phyloP scores from a whole-genome alignment of 1,140 invertebrate species.

The Vollenhovia emeryi region DNA sequence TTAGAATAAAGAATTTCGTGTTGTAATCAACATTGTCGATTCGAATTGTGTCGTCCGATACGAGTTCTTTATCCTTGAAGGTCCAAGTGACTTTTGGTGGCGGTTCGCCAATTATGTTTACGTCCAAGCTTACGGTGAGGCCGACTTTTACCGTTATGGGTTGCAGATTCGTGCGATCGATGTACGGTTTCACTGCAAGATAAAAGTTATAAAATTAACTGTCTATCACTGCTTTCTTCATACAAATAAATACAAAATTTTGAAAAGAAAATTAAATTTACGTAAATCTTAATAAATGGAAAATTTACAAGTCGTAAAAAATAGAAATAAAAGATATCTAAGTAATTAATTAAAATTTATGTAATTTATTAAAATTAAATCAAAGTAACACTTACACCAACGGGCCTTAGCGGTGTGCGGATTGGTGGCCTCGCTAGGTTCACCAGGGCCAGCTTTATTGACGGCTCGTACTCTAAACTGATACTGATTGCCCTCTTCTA shows the following conservation, averaged over 20 bases:
- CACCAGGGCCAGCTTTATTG: slow-evolving; percentile 98
- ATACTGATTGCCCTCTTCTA: slow-evolving; percentile 97
- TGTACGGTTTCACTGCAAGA: slow-evolving; percentile 94
- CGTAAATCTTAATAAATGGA: not conserved
- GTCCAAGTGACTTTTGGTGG: slow-evolving; percentile 96
- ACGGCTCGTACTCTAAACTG: slow-evolving; percentile 97
- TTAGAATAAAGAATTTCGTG: slow-evolving; percentile 94
- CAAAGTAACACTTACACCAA: slow-evolving; percentile 89
- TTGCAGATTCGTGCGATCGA: slow-evolving; percentile 96
- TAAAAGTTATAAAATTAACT: not conserved
- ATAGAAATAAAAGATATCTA: no score
- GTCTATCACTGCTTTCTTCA: not conserved
- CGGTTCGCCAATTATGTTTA: slow-evolving; percentile 97
- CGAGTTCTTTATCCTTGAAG: slow-evolving; percentile 91
- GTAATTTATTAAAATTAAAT: slow-evolving; percentile 14
- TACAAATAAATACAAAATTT: not conserved
- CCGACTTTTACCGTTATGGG: slow-evolving; percentile 95
- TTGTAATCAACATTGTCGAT: slow-evolving; percentile 96
- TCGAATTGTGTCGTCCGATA: slow-evolving; percentile 89
- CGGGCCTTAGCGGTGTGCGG: slow-evolving; percentile 98
- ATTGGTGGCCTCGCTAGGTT: slow-evolving; percentile 97
- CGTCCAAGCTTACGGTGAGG: slow-evolving; percentile 94
- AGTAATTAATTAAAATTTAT: no score
- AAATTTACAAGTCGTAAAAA: no score
- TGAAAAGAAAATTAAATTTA: not conserved